Evolutionary conservation across 2,888 invertebrate species (phyloP).

Genomic region (Nomada fucata): DNA sequence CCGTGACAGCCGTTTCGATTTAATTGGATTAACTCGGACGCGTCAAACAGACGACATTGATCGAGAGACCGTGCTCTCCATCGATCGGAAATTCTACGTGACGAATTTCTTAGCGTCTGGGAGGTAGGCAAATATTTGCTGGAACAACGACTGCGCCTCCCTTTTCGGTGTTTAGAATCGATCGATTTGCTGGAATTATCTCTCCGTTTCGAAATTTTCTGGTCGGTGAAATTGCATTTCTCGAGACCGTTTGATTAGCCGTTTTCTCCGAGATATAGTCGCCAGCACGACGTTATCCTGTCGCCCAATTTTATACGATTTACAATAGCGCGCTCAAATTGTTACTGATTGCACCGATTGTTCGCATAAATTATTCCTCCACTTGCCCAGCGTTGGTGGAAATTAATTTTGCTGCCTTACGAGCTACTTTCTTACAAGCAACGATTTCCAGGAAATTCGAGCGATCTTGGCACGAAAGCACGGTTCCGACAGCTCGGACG

Average conservation of each 20-base stretch:
- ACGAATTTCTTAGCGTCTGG: not conserved
- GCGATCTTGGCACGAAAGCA: too few relatives aligned
- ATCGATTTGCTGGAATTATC: not conserved
- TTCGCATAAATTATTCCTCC: too few relatives aligned
- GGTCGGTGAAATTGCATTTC: not conserved
- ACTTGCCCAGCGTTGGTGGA: too few relatives aligned
- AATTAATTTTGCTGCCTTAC: too few relatives aligned
- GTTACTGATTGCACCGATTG: too few relatives aligned
- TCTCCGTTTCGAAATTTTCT: not conserved
- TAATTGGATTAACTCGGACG: not conserved
- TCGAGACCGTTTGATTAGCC: not conserved
- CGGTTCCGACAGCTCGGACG: not conserved
- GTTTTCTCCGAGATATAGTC: too few relatives aligned
- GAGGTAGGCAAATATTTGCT: not conserved
- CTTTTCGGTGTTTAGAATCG: not conserved
- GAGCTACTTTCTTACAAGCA: not conserved
- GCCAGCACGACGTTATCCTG: too few relatives aligned
- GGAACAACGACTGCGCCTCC: not conserved
- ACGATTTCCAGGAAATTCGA: too few relatives aligned
- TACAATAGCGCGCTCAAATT: too few relatives aligned
- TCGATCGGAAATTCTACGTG: not conserved
- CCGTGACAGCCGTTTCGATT: too few relatives aligned
- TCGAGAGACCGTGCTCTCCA: not conserved
- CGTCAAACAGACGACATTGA: not conserved
- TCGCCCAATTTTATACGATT: too few relatives aligned